Evolutionary conservation across 2,113 vertebrate genomes (phyloP).

Genomic region (Oxyura jamaicensis): DNA sequence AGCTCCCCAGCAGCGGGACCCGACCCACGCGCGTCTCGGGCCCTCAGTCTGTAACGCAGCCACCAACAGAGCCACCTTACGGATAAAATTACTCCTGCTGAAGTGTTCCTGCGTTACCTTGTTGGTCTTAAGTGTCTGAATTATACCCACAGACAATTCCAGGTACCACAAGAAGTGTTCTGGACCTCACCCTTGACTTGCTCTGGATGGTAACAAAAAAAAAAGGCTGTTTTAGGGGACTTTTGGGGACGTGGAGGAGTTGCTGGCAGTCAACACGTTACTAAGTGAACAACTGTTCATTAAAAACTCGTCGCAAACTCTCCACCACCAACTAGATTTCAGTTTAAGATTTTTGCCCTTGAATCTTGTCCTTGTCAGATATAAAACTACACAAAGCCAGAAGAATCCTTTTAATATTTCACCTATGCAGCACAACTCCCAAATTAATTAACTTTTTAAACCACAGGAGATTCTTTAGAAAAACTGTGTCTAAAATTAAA

Average conservation of each 20-base stretch:
- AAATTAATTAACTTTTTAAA: not conserved
- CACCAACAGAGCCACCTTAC: accelerated
- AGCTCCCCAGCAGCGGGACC: not conserved
- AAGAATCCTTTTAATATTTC: not conserved
- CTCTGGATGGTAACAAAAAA: not conserved
- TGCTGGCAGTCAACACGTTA: not conserved
- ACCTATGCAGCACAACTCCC: not conserved
- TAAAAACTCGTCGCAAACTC: not conserved
- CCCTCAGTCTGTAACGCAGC: accelerated
- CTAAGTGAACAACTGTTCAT: not conserved
- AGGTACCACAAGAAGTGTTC: not conserved
- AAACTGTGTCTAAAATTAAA: not conserved
- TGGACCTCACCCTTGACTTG: not conserved
- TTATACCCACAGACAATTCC: accelerated
- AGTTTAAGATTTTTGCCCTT: not conserved
- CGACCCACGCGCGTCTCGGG: accelerated
- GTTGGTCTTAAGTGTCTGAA: accelerated
- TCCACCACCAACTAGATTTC: not conserved
- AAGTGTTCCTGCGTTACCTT: not conserved
- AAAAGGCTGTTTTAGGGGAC: not conserved
- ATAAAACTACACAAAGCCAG: not conserved
- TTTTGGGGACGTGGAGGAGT: not conserved
- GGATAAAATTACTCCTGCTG: not conserved
- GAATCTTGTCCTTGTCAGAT: not conserved
- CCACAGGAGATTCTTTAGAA: not conserved